Evolutionary conservation across 2,797 vertebrate species (phyloP), one percentile per base, ranked within the genome.

Genomic region (Cynopterus sphinx): DNA sequence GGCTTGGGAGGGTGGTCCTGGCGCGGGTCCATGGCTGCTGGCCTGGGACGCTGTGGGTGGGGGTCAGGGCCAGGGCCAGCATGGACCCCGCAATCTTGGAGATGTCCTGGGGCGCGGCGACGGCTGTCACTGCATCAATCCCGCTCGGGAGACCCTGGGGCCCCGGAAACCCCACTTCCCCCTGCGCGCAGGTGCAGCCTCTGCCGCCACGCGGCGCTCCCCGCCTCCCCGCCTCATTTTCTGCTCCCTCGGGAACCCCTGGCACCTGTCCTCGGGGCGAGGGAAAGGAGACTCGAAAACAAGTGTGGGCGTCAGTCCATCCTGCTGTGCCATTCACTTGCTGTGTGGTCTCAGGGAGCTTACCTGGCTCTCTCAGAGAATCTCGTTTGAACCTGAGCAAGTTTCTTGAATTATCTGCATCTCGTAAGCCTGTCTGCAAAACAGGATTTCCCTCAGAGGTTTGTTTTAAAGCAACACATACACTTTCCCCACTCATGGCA

Each of bases 91-190:
- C 96, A 85, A 13, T 97, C 97, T 16, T 41, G 89, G 59, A 96
- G 90, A 84, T 97, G 97, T 39, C 97, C 98, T 10, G 97, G 92
- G 8, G 98, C 98, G 71, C 98, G 97, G 68, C 90, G 97, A 24
- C 97, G 85, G 98, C 77, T 75, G 92, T 94, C 75, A 91, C 96
- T 91, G 84, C 97, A 90, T 97, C 97, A 97, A 70, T 74, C 41
- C 79, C 85, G 81, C 89, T 49, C 12, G 0, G 41, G 61, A 71
- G 31, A 88, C 86, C 90, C 74, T 15, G 51, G 9, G 51, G 84
- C 55, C 87, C 96, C 92, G 91, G 94, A 93, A 96, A 81, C 90
- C 96, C 91, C 87, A 24, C 74, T 79, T 16, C 59, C 61, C 46
- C 1, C n/a, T 5, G 24, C 24, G 41, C 53, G 86, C 89, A 53